phyloP scores from a whole-genome alignment of 2,888 invertebrate genomes.

The Cataglyphis albicans region DNA sequence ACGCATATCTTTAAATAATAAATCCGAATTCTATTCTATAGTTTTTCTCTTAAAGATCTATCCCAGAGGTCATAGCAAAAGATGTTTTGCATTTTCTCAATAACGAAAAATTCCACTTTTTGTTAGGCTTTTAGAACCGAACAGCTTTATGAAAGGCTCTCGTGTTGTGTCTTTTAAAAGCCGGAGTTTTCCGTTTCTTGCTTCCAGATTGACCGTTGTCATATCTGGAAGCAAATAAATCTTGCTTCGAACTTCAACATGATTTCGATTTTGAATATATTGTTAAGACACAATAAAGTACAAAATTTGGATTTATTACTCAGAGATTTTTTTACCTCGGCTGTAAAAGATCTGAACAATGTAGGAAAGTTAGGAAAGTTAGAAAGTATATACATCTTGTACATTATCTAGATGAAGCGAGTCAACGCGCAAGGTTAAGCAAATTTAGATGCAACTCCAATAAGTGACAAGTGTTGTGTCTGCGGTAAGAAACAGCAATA shows the following conservation, averaged over 20 bases:
- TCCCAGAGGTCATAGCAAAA: too few relatives aligned
- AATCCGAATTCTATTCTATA: background rate
- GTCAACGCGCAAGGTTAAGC: background rate
- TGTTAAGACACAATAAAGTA: constrained; percentile 3
- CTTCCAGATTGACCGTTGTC: background rate
- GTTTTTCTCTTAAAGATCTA: background rate
- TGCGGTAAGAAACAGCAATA: constrained; percentile 51
- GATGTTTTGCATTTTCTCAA: background rate
- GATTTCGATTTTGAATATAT: background rate
- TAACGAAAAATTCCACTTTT: constrained; percentile 14
- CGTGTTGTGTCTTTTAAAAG: background rate
- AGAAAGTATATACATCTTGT: background rate
- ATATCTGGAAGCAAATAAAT: constrained; percentile 60
- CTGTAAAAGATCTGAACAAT: background rate
- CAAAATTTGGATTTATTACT: constrained; percentile 3
- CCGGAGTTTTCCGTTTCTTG: background rate
- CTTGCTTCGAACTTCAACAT: constrained; percentile 49
- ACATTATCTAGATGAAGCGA: background rate
- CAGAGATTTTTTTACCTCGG: background rate
- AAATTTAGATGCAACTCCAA: background rate
- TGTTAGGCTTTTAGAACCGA: background rate
- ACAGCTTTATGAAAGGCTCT: background rate
- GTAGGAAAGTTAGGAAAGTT: too few relatives aligned
- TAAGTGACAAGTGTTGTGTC: constrained; percentile 62
- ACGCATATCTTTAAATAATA: background rate